These are phyloP conservation scores for Dicentrarchus labrax DNA, from an alignment of 2,113 vertebrate genomes.

Conservation along the genomic window DNA sequence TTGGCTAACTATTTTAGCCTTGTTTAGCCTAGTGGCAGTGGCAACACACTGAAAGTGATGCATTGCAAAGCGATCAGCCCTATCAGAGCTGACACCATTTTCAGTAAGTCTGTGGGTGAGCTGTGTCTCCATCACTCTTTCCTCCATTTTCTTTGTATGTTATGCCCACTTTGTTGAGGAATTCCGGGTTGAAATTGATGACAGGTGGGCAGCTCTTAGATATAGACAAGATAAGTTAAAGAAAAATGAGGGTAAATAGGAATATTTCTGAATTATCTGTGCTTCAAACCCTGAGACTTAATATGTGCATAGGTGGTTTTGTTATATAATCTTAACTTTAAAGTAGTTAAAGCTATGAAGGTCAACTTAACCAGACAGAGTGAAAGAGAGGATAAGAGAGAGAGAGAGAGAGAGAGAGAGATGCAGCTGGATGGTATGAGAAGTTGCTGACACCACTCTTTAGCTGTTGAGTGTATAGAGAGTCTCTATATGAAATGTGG, in stretches of 20 bases:
- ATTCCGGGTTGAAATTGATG: slow-evolving; percentile 26
- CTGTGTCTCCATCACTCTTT: background rate
- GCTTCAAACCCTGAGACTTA: background rate
- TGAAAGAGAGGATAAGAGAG: background rate
- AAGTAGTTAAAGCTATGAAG: slow-evolving; percentile 15
- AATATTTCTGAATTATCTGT: slow-evolving; percentile 14
- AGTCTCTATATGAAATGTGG: slow-evolving; percentile 74
- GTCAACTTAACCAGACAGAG: slow-evolving; percentile 14
- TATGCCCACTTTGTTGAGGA: slow-evolving; percentile 14
- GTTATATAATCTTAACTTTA: slow-evolving; percentile 24
- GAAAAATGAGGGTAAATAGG: background rate
- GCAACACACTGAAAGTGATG: too few relatives aligned
- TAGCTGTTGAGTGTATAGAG: slow-evolving; percentile 51
- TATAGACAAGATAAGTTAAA: too few relatives aligned
- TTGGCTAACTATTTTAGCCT: too few relatives aligned
- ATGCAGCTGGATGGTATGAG: slow-evolving; percentile 38
- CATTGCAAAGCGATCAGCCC: too few relatives aligned
- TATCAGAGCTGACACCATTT: too few relatives aligned
- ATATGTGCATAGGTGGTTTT: background rate
- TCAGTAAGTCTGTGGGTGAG: background rate
- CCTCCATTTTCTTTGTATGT: slow-evolving; percentile 7
- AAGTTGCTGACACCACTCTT: slow-evolving; percentile 68
- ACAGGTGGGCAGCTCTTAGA: slow-evolving; percentile 14
- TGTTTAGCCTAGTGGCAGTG: too few relatives aligned
- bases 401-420: background rate